Percentiles rank a stretch among this genome's conserved stretches.
Conservation (phyloP, 2,888 invertebrate genomes). For the Petrolisthes cinctipes region DNA sequence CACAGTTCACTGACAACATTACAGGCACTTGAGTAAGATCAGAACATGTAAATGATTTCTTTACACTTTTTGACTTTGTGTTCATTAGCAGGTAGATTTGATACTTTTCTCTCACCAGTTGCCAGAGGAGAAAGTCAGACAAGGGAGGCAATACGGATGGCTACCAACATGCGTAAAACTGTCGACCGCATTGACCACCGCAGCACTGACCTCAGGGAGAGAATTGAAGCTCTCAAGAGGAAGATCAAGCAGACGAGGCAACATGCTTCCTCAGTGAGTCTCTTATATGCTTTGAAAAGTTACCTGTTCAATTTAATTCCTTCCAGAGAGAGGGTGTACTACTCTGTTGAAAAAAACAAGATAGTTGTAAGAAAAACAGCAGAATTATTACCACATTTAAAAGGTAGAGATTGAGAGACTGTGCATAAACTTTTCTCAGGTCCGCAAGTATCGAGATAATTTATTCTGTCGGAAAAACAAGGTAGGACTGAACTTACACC, state of each 20-base stretch:
- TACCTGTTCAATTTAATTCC: neutral
- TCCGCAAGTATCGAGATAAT: too few species aligned
- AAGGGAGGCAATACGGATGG: constrained; percentile 50
- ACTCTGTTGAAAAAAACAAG: too few species aligned
- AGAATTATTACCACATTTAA: too few species aligned
- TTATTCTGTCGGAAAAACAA: too few species aligned
- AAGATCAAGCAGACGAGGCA: constrained; percentile 64
- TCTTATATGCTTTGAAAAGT: neutral
- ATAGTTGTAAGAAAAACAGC: too few species aligned
- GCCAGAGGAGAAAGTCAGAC: constrained; percentile 46
- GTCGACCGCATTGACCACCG: constrained; percentile 52
- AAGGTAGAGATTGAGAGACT: too few species aligned
- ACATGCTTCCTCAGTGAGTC: constrained; percentile 62
- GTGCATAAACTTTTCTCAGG: too few species aligned
- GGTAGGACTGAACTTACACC: too few species aligned
- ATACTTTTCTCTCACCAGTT: constrained; percentile 32
- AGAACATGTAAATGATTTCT: too few species aligned
- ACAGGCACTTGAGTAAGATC: too few species aligned
- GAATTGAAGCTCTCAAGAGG: constrained; percentile 61
- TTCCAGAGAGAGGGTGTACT: neutral
- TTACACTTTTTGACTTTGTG: too few species aligned
- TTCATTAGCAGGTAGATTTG: neutral
- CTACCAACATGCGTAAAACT: constrained; percentile 52
- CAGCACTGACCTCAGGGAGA: constrained; percentile 56
- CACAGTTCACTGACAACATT: too few species aligned